Base-by-base conservation (phyloP, 2,113 vertebrate species). In the Hepsetus odoe region DNA sequence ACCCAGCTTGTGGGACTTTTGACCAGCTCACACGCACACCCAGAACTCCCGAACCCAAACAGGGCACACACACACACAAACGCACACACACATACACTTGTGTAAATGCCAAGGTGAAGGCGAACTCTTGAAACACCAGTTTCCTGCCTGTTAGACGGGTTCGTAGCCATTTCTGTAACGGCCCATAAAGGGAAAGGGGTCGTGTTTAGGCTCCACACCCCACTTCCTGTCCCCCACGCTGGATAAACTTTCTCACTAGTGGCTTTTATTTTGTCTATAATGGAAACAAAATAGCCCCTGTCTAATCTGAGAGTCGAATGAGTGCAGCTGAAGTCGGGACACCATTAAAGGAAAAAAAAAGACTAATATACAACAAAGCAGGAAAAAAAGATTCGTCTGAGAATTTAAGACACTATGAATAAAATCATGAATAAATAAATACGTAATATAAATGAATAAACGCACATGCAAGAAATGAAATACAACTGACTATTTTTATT, bases 131-230 rank as follows among this genome's bases (percentile, higher is more conserved):
- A 81, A 78, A 81, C 62, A 68, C 55, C 68, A 71, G 72, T 62
- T 84, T 79, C 53, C 70, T 62, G 49, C 26, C 53, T 42, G 28
- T 5, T 24, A 64, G 40, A 38, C 46, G 46, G 28, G 30, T 68
- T 61, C 38, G 72, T 61, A 76, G 68, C 76, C 44, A 51, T 82
- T 80, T 80, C 62, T 69, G 68, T 51, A 77, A 82, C 49, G 72
- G 22, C 32, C 67, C 6, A 20, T n/a, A 71, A 53, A 65, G 12
- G 68, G 44, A 74, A 64, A 30, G n/a, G 26, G 68, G 76, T 70
- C 24, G 1, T 65, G 66, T 76, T 64, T 75, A 71, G 53, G 40
- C 28, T 42, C 42, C 35, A 11, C 24, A 28, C 10, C 40, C 49
- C 64, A 76, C 67, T 72, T 77, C 68, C 74, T 77, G 58, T 58